Evolutionary conservation across 2,113 vertebrate species (phyloP).

Genomic region (Callopanchax toddi): DNA sequence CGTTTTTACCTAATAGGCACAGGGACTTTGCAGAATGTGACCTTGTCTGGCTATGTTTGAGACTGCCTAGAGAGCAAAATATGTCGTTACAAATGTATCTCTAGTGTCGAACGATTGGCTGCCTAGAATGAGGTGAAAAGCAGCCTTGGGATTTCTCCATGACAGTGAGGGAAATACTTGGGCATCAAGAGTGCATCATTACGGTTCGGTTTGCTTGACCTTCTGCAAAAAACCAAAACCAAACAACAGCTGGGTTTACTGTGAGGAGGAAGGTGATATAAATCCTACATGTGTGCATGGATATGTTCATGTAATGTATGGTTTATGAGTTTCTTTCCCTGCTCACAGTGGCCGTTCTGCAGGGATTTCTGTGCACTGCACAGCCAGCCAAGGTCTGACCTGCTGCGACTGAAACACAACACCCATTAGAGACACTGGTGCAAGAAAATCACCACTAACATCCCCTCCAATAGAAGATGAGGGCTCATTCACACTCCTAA

Average conservation of each 20-base stretch:
- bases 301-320: neutral
- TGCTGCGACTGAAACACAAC: conserved; percentile 25
- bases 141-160: conserved; percentile 44
- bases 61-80: conserved; percentile 38
- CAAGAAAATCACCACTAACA: conserved; percentile 12
- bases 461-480: conserved; percentile 15
- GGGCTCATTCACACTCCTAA: conserved; percentile 24
- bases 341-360: conserved; percentile 35
- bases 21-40: conserved; percentile 27
- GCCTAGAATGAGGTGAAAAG: conserved; percentile 38
- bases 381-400: conserved; percentile 36
- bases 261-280: conserved; percentile 21
- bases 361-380: conserved; percentile 30
- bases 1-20: conserved; percentile 17
- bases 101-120: conserved; percentile 24
- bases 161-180: conserved; percentile 29
- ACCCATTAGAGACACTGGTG: conserved; percentile 40
- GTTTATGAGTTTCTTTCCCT: conserved; percentile 44
- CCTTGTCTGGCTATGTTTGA: conserved; percentile 30
- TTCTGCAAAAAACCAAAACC: conserved; percentile 34
- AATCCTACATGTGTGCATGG: conserved; percentile 3
- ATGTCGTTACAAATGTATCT: conserved; percentile 44
- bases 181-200: conserved; percentile 12
- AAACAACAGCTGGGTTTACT: conserved; percentile 22
- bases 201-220: conserved; percentile 40